Conservation (phyloP, 2,797 vertebrate species). For the Tympanoctomys barrerae region DNA sequence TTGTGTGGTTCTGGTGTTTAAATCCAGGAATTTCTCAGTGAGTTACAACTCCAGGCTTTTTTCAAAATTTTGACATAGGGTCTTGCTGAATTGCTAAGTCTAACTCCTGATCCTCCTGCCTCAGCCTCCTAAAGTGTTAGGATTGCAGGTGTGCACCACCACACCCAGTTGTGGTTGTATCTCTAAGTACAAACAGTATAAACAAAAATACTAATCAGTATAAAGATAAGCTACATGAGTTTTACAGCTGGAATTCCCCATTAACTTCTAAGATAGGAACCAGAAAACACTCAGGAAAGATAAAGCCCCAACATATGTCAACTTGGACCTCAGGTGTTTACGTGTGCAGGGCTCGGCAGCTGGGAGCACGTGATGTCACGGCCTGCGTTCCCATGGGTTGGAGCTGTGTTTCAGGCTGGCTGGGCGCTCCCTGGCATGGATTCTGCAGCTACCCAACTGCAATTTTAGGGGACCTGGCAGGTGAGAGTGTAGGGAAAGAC, state of each 20-base stretch:
- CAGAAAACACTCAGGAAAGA: background rate
- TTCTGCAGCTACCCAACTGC: background rate
- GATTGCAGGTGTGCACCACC: background rate
- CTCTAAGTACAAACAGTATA: background rate
- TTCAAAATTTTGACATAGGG: background rate
- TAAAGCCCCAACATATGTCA: background rate
- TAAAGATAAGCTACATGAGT: background rate
- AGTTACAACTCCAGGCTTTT: background rate
- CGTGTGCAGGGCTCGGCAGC: background rate
- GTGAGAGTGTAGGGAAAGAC: background rate
- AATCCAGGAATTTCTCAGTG: background rate
- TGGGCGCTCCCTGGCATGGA: background rate
- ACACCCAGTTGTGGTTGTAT: background rate
- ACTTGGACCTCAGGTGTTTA: background rate
- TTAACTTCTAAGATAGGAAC: conserved; percentile 9
- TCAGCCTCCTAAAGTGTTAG: background rate
- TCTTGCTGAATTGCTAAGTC: background rate
- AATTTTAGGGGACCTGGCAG: background rate
- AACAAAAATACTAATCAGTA: background rate
- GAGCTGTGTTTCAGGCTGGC: background rate
- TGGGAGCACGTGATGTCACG: no score
- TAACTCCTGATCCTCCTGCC: background rate
- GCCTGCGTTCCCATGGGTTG: background rate
- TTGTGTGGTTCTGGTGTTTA: background rate
- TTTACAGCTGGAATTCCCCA: background rate